Percentiles rank a stretch among this genome's conserved stretches.
phyloP scores from a whole-genome alignment of 2,888 invertebrate genomes.

The Mythimna ferrago region DNA sequence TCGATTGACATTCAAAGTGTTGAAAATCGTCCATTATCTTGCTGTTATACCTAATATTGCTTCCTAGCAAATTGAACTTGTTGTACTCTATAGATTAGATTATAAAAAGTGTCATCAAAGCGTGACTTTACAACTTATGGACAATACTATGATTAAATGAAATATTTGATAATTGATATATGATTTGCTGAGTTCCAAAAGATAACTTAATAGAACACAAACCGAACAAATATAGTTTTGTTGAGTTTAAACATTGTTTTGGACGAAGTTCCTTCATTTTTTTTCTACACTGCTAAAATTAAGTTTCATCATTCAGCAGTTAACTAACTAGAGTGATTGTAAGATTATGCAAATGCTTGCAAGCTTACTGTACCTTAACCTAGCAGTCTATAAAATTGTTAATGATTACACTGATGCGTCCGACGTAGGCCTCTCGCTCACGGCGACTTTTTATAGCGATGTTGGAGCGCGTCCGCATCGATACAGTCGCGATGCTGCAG shows the following conservation, averaged over 20 bases:
- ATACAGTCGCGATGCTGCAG: no score
- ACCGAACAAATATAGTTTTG: neutral
- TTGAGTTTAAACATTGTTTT: neutral
- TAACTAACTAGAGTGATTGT: neutral
- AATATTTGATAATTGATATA: no score
- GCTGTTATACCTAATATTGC: neutral
- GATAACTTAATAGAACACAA: neutral
- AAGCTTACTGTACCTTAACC: neutral
- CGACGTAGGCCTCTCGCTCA: no score
- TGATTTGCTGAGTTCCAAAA: no score
- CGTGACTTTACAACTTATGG: conserved; percentile 43
- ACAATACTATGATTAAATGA: conserved; percentile 2
- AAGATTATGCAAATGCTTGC: neutral
- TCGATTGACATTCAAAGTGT: neutral
- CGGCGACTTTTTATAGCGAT: no score
- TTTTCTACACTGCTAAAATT: neutral
- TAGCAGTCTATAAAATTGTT: no score
- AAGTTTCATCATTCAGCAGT: neutral
- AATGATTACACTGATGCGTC: no score
- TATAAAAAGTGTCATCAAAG: conserved; percentile 29
- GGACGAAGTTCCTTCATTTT: neutral
- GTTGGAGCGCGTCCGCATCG: no score
- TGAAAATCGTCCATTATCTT: neutral
- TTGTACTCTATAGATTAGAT: conserved; percentile 36
- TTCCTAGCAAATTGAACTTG: conserved; percentile 22